Evolutionary conservation across 2,888 invertebrate genomes (phyloP), one percentile per base, ranked within the genome.

Genomic region (Diaprepes abbreviatus): DNA sequence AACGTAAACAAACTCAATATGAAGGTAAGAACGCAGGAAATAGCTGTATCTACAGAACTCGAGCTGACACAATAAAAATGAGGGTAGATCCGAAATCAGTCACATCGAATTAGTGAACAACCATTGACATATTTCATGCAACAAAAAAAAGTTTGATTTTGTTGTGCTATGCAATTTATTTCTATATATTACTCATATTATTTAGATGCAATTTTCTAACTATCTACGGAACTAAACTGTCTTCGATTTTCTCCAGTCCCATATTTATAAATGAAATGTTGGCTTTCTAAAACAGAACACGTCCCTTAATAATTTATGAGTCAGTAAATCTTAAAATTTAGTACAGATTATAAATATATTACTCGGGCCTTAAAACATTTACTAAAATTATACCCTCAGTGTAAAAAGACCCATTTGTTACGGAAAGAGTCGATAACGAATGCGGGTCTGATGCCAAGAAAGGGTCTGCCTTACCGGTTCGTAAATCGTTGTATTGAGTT

Each of bases 391-490:
- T 50, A 16, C 28, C 48, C 48, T 28, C 7, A 28, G 48, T 14
- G 24, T 28, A 28, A 50, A 50, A 50, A 55, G 55, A 10, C 35
- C 19, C 55, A 55, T 55, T 55, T 55, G 55, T 55, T 55, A 35
- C 24, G 21, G 12, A 55, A 24, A 12, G 36, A 55, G 35, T 55
- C 17, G 38, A 55, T 55, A 55, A 55, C 55, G 24, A 50, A 50
- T 36, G 21, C 55, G 21, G 24, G 36, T 55, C 55, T 12, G 36
- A 55, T 28, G 55, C 21, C 55, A 55, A 55, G 55, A 24, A 55
- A 55, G 24, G 36, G 36, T 55, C 55, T 55, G 55, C 35, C 12
- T 17, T 55, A 19, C 7, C 19, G 12, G 19, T 55, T n/a, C 7
- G 35, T 55, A 55, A 36, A 55, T 36, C 12, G 36, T n/a, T 21